Evolutionary conservation across 2,797 vertebrate genomes (phyloP).

Genomic region (Enteromius unitaeniatus): DNA sequence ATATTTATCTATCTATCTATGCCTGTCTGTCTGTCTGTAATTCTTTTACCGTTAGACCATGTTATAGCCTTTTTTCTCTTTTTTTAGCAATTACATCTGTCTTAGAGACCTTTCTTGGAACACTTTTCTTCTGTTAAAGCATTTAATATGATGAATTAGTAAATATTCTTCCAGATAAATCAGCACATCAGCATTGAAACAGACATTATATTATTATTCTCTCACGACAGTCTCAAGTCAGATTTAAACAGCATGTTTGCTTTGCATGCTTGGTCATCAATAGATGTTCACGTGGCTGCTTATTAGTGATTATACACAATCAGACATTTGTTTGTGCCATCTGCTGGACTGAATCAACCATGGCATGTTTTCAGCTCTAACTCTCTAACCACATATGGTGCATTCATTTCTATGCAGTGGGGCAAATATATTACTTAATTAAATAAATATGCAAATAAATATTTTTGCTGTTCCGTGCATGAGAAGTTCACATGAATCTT

Average conservation of each 20-base stretch:
- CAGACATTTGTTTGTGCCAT: conserved; percentile 39
- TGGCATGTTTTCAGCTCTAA: not conserved
- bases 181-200: not conserved
- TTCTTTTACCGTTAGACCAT: not conserved
- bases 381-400: not conserved
- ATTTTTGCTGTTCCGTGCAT: not conserved
- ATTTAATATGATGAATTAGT: not conserved
- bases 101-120: not conserved
- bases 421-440: not conserved
- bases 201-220: not conserved
- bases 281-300: not conserved
- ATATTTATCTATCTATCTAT: too few species aligned
- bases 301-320: not conserved
- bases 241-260: not conserved
- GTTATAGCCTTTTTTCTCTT: not conserved
- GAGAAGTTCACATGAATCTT: not conserved
- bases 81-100: not conserved
- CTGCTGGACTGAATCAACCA: conserved; percentile 20
- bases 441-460: not conserved
- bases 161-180: not conserved
- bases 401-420: not conserved
- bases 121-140: not conserved
- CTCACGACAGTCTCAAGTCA: not conserved
- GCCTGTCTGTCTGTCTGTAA: not conserved
- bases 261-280: not conserved